These are phyloP conservation scores for Mesitornis unicolor DNA, from an alignment of 2,113 vertebrate species.

Conservation along the genomic window DNA sequence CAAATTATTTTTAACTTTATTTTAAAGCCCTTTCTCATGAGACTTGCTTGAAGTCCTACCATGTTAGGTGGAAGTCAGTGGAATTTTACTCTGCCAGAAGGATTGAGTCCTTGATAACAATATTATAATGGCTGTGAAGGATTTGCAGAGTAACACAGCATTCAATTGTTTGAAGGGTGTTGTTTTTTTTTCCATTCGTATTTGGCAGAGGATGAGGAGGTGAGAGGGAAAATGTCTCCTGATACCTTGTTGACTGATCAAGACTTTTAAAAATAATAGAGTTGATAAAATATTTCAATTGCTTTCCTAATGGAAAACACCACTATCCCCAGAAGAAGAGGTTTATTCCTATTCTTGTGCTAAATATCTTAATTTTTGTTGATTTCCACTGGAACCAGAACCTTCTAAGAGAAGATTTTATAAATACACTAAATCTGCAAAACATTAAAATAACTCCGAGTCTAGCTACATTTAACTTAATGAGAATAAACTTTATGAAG, in stretches of 20 bases:
- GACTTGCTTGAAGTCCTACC: neutral
- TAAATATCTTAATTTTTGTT: neutral
- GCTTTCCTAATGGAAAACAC: neutral
- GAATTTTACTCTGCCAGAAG: neutral
- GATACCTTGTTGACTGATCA: neutral
- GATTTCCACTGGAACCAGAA: neutral
- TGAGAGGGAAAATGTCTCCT: neutral
- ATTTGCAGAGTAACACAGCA: neutral
- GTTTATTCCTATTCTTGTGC: neutral
- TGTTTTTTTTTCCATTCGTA: neutral
- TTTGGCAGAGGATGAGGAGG: neutral
- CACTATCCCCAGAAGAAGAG: neutral
- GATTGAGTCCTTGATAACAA: neutral
- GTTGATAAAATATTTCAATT: neutral
- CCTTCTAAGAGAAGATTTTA: neutral
- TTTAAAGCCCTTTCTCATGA: neutral
- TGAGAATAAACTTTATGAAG: conserved; percentile 9
- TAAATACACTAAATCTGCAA: neutral
- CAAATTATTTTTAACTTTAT: neutral
- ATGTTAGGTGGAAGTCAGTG: neutral
- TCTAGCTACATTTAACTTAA: neutral
- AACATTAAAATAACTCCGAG: conserved; percentile 12
- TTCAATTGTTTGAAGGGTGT: neutral
- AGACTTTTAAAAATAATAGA: neutral
- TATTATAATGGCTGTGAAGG: neutral